These are phyloP conservation scores for Aphis gossypii DNA, from an alignment of 1,140 invertebrate species.

Conservation along the genomic window DNA sequence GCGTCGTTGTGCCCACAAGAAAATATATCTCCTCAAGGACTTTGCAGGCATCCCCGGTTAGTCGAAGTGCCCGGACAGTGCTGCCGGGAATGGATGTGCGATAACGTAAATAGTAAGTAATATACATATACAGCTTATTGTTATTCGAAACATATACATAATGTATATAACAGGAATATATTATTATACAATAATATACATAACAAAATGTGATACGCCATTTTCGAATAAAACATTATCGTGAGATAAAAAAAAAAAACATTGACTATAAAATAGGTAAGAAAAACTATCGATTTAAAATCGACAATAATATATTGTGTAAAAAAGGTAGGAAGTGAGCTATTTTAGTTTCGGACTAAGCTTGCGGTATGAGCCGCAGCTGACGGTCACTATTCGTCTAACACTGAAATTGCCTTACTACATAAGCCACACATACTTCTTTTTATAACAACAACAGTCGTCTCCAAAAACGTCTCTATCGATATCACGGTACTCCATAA, in stretches of 20 bases:
- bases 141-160: not conserved
- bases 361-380: not conserved
- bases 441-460: not conserved
- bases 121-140: not conserved
- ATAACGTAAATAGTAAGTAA: conserved; percentile 68
- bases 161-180: not conserved
- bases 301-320: not conserved
- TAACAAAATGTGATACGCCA: not conserved
- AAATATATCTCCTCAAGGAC: conserved; percentile 69
- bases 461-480: not conserved
- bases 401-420: not conserved
- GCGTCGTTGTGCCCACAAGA: conserved; percentile 77
- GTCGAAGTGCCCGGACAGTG: conserved; percentile 74
- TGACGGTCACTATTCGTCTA: not conserved
- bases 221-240: not conserved
- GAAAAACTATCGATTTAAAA: not conserved
- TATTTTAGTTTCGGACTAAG: not conserved
- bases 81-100: conserved; percentile 78
- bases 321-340: not conserved
- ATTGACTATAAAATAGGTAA: not conserved
- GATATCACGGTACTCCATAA: not conserved
- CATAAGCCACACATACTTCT: not conserved
- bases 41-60: conserved; percentile 71
- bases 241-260: not conserved
- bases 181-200: not conserved